These are phyloP conservation scores for Bubo blakistoni DNA, from an alignment of 2,113 vertebrate species.

Conservation along the genomic window DNA sequence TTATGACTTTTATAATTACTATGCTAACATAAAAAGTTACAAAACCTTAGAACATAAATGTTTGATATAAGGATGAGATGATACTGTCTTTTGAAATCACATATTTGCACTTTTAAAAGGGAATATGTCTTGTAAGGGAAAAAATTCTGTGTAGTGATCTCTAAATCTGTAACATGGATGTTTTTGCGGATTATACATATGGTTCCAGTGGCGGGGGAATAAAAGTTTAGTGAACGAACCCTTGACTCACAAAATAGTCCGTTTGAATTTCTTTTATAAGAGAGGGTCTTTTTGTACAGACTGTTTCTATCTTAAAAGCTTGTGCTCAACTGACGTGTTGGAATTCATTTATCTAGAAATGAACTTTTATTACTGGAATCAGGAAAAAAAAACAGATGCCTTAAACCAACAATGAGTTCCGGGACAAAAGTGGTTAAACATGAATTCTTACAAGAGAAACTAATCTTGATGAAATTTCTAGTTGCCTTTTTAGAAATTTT, in stretches of 20 bases:
- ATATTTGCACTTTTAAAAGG: neutral
- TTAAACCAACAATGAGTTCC: neutral
- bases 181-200: neutral
- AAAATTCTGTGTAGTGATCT: neutral
- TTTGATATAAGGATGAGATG: neutral
- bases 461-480: constrained; percentile 36
- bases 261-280: neutral
- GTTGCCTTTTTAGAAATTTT: constrained; percentile 54
- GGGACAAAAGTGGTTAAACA: constrained; percentile 37
- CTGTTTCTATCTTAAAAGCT: neutral
- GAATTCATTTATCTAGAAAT: neutral
- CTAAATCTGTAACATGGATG: neutral
- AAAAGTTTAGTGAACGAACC: neutral
- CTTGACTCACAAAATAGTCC: neutral
- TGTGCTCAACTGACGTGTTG: neutral
- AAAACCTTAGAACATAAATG: neutral
- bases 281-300: neutral
- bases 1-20: neutral
- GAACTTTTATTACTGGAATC: neutral
- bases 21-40: neutral
- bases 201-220: neutral
- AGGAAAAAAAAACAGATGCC: neutral
- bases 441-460: neutral
- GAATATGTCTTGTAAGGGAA: neutral
- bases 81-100: neutral